Conservation (phyloP, 2,888 invertebrate genomes). For the Drosophila tanythrix region DNA sequence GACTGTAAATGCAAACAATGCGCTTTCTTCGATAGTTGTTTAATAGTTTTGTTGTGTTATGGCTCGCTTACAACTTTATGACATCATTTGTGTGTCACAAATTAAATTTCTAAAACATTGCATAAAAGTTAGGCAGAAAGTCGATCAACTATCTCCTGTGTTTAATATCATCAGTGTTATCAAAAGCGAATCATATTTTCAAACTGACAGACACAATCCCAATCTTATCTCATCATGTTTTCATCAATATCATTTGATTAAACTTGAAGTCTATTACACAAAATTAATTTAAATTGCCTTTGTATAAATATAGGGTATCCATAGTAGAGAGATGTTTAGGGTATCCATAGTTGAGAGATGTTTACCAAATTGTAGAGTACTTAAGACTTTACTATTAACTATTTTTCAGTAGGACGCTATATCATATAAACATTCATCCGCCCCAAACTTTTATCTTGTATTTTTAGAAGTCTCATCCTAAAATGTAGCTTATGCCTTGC, state of each 20-base stretch:
- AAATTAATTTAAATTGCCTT: background rate
- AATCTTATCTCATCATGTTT: background rate
- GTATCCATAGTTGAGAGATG: background rate
- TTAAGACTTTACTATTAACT: background rate
- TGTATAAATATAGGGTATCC: background rate
- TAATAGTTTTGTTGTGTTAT: constrained; percentile 21
- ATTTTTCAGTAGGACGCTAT: background rate
- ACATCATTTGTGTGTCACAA: constrained; percentile 19
- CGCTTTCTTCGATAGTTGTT: constrained; percentile 16
- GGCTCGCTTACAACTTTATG: constrained; percentile 29
- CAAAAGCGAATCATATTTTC: constrained; percentile 12
- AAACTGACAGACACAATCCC: background rate
- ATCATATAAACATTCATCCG: background rate
- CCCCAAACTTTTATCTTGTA: too few species aligned
- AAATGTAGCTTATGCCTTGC: too few species aligned
- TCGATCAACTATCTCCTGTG: background rate
- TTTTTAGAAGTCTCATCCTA: too few species aligned
- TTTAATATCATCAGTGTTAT: too few species aligned
- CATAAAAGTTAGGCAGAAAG: constrained; percentile 20
- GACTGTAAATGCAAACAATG: constrained; percentile 43
- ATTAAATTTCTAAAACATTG: constrained; percentile 37
- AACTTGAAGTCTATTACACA: background rate
- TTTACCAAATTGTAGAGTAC: background rate
- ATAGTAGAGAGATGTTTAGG: background rate
- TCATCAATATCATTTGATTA: background rate